Evolutionary conservation across 2,888 invertebrate species (phyloP).

Genomic region (Tricholauxania praeusta): DNA sequence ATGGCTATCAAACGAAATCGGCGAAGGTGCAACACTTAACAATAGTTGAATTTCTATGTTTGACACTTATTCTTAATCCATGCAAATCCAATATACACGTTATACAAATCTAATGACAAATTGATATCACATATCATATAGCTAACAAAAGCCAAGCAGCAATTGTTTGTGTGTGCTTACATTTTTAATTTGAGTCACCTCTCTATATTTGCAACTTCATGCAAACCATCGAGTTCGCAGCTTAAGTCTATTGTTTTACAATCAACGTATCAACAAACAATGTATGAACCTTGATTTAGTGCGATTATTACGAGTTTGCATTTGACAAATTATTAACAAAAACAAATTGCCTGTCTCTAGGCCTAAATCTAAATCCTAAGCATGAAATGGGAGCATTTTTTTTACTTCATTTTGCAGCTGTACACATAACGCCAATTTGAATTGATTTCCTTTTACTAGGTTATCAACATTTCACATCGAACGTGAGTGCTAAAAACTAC

Average conservation of each 20-base stretch:
- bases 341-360: not conserved
- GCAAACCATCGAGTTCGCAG: slow-evolving; percentile 8
- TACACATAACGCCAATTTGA: not conserved
- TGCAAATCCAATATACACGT: too few relatives aligned
- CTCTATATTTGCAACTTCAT: too few relatives aligned
- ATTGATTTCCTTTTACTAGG: slow-evolving; percentile 35
- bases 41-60: too few relatives aligned
- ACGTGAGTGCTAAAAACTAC: slow-evolving; percentile 31
- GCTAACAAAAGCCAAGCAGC: too few relatives aligned
- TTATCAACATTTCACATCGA: slow-evolving; percentile 35
- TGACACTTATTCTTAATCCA: too few relatives aligned
- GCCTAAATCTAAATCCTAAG: not conserved
- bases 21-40: too few relatives aligned
- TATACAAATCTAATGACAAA: not conserved
- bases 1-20: too few relatives aligned
- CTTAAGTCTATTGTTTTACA: slow-evolving; percentile 26
- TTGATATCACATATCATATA: too few relatives aligned
- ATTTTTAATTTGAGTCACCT: too few relatives aligned
- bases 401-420: not conserved
- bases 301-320: not conserved
- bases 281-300: not conserved
- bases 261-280: not conserved
- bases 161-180: too few relatives aligned
- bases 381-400: slow-evolving; percentile 29
- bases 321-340: too few relatives aligned